These are phyloP conservation scores for Micrasema longulum DNA, from an alignment of 1,140 invertebrate species.

Conservation along the genomic window DNA sequence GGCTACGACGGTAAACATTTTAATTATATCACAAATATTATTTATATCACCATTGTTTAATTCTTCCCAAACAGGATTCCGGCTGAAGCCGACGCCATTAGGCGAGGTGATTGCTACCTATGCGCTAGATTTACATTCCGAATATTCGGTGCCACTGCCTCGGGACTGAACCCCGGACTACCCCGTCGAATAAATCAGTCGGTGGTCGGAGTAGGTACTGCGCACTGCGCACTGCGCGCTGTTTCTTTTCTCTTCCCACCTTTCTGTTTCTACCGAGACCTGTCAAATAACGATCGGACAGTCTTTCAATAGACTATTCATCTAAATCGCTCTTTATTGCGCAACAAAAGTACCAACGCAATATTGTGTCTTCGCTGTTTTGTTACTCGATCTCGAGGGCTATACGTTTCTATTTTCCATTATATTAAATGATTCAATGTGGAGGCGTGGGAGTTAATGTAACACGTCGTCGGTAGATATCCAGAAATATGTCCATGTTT, in stretches of 20 bases:
- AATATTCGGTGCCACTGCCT: conserved; percentile 1
- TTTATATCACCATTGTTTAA: conserved; percentile 42
- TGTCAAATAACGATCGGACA: conserved; percentile 12
- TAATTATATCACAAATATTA: conserved; percentile 41
- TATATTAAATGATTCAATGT: conserved; percentile 13
- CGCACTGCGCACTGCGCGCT: conserved; percentile 1
- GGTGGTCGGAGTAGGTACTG: background rate
- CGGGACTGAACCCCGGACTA: conserved; percentile 1
- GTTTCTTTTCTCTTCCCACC: conserved; percentile 13
- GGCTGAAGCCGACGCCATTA: conserved; percentile 18
- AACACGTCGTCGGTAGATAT: background rate
- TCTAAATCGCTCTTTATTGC: conserved; percentile 14
- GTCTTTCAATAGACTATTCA: conserved; percentile 29
- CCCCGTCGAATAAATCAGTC: conserved; percentile 31
- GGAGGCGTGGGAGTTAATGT: conserved; percentile 18
- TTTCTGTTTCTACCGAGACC: background rate
- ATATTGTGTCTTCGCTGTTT: conserved; percentile 39
- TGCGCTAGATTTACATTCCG: background rate
- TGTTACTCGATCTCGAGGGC: background rate
- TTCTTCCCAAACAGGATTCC: conserved; percentile 38
- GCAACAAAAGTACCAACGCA: conserved; percentile 16
- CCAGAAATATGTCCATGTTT: background rate
- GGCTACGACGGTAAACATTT: conserved; percentile 30
- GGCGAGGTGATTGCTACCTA: conserved; percentile 36
- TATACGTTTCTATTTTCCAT: conserved; percentile 35